phyloP scores from a whole-genome alignment of 2,113 vertebrate genomes.

The Leptobrachium ailaonicum region DNA sequence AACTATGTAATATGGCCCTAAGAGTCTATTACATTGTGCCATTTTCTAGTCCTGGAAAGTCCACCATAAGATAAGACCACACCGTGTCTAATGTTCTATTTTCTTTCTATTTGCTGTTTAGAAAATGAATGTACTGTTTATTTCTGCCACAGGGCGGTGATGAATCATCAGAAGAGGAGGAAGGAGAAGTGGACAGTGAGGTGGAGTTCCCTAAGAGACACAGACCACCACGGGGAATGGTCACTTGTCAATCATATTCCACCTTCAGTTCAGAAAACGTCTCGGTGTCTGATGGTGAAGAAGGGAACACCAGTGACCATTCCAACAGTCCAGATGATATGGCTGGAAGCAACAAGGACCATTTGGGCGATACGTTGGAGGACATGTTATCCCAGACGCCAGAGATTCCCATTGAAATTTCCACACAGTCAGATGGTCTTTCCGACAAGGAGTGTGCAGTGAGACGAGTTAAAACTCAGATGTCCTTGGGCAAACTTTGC shows the following conservation, averaged over 20 bases:
- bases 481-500: conserved; percentile 94
- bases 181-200: conserved; percentile 97
- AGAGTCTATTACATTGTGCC: too few relatives aligned
- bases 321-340: conserved; percentile 88
- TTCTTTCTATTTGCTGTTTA: too few relatives aligned
- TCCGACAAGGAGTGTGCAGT: conserved; percentile 98
- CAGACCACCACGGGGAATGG: conserved; percentile 93
- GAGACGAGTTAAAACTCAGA: conserved; percentile 95
- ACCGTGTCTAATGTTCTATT: too few relatives aligned
- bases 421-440: conserved; percentile 93
- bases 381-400: conserved; percentile 93
- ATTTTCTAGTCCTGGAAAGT: too few relatives aligned
- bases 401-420: conserved; percentile 96
- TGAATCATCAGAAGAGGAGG: conserved; percentile 96
- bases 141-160: conserved; percentile 78
- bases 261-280: conserved; percentile 98
- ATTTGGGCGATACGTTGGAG: conserved; percentile 76
- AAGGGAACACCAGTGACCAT: conserved; percentile 97
- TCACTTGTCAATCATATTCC: conserved; percentile 95
- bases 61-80: too few relatives aligned
- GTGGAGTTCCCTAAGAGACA: conserved; percentile 96
- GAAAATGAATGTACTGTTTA: background rate
- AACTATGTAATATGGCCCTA: too few relatives aligned
- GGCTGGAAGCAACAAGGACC: conserved; percentile 78
- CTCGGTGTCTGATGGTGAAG: conserved; percentile 94